A percentile compares a stretch with the other conserved stretches of the same genome.
phyloP scores from a whole-genome alignment of 2,113 vertebrate genomes.

The Microcebus tavaratra region DNA sequence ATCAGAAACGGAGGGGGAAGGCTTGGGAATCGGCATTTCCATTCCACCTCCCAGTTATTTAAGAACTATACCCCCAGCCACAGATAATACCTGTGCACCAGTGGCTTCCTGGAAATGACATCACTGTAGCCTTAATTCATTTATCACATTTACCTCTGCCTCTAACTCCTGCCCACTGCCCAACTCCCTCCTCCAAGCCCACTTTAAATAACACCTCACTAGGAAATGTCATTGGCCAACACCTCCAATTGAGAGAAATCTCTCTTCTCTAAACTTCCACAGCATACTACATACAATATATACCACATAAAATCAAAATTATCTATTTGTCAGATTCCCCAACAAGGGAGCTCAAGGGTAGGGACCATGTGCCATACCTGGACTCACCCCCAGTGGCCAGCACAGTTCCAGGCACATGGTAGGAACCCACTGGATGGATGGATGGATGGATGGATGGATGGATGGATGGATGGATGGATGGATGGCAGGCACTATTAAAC shows the following conservation, averaged over 20 bases:
- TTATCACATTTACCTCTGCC: not conserved
- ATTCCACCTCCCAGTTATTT: not conserved
- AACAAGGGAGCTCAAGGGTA: not conserved
- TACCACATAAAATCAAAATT: not conserved
- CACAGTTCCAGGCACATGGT: not conserved
- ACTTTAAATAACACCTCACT: not conserved
- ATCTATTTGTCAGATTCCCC: not conserved
- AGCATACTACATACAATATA: not conserved
- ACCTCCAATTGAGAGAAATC: not conserved
- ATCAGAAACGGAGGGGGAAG: not conserved
- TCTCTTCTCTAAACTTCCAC: not conserved
- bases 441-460: not conserved
- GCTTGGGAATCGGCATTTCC: not conserved
- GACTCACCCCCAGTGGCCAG: not conserved
- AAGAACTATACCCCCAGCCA: not conserved
- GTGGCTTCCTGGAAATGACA: not conserved
- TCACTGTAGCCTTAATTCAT: not conserved
- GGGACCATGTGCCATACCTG: not conserved
- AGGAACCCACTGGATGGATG: not conserved
- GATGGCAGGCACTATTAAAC: not conserved
- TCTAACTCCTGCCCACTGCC: not conserved
- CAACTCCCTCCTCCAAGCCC: not conserved
- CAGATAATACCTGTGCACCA: not conserved
- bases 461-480: not conserved
- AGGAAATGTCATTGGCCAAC: not conserved